Evolutionary conservation across 2,888 invertebrate genomes (phyloP).

Genomic region (Hirtodrosophila histrioides): DNA sequence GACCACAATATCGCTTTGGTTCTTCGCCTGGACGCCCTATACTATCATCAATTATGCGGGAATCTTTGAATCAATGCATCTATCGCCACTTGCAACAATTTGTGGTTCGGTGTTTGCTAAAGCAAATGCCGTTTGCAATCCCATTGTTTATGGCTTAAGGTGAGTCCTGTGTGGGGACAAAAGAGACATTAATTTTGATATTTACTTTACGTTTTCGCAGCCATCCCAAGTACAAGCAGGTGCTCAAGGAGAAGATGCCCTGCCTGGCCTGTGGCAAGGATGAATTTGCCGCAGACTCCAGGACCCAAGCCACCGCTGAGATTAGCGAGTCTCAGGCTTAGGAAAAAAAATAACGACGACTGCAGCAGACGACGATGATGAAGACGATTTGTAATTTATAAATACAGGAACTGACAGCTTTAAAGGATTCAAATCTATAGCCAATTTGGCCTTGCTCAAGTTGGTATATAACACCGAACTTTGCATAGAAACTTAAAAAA

Average conservation of each 20-base stretch:
- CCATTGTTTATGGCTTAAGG: slow-evolving; percentile 88
- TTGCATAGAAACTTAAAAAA: no score
- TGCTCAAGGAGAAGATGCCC: slow-evolving; percentile 87
- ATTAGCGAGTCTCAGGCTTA: slow-evolving; percentile 81
- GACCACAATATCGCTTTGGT: slow-evolving; percentile 87
- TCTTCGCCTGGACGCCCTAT: slow-evolving; percentile 89
- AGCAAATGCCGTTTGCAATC: slow-evolving; percentile 86
- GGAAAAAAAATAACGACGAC: slow-evolving; percentile 58
- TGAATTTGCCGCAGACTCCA: slow-evolving; percentile 68
- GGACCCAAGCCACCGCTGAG: slow-evolving; percentile 82
- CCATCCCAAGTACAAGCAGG: slow-evolving; percentile 87
- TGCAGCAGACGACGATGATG: slow-evolving; percentile 54
- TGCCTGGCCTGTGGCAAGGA: slow-evolving; percentile 85
- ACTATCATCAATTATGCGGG: slow-evolving; percentile 86
- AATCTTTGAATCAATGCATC: slow-evolving; percentile 84
- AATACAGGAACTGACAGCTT: slow-evolving; percentile 60
- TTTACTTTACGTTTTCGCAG: slow-evolving; percentile 74
- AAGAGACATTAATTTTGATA: rapidly evolving
- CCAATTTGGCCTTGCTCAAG: slow-evolving; percentile 14
- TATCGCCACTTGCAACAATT: slow-evolving; percentile 86
- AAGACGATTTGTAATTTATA: slow-evolving; percentile 24
- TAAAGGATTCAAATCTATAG: slow-evolving; percentile 35
- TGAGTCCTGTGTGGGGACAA: slow-evolving; percentile 25
- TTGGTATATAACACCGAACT: not conserved
- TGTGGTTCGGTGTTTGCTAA: slow-evolving; percentile 87